Percentiles rank a stretch among this genome's conserved stretches.
phyloP scores from a whole-genome alignment of 2,113 vertebrate genomes.

The Tichodroma muraria region DNA sequence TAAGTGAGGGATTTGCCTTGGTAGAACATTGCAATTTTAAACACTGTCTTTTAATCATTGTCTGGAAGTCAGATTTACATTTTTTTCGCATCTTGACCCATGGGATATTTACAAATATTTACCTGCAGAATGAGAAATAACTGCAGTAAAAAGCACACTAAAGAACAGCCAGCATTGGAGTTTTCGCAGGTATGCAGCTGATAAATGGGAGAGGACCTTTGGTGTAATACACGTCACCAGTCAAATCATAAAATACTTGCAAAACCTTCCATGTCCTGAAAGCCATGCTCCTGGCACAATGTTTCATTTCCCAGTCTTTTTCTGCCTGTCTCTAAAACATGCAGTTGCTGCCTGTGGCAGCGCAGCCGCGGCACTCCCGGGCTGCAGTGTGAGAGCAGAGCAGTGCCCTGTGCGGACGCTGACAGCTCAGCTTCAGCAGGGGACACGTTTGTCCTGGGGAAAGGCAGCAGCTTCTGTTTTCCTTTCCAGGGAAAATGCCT shows the following conservation, averaged over 20 bases:
- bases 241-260: neutral
- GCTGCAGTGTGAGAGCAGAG: neutral
- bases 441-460: neutral
- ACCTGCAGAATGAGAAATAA: neutral
- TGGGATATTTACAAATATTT: neutral
- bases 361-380: rapidly evolving
- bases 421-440: neutral
- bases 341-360: neutral
- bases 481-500: neutral
- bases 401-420: neutral
- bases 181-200: neutral
- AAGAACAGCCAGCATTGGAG: neutral
- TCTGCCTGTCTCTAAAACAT: neutral
- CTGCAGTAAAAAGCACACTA: neutral
- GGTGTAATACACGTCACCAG: neutral
- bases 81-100: neutral
- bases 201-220: neutral
- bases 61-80: neutral
- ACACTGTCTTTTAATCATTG: neutral
- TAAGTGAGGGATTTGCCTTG: neutral
- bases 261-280: neutral
- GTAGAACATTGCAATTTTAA: neutral
- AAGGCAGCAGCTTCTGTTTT: neutral
- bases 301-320: neutral
- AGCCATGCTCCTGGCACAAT: neutral